Conservation (phyloP, 2,888 invertebrate genomes). For the Harpalus rufipes region DNA sequence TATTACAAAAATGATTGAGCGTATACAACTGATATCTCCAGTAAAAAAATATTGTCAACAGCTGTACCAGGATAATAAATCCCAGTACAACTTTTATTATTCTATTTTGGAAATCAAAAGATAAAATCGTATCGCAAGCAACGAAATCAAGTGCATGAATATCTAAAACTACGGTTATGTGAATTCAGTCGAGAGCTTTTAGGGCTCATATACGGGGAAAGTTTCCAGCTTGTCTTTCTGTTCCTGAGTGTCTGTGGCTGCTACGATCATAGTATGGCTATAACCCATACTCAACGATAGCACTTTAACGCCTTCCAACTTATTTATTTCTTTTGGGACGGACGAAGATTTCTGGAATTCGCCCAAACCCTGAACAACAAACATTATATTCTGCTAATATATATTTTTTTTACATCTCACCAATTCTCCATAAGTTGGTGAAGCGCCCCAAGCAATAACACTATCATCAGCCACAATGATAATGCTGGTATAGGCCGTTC, state of each 20-base stretch:
- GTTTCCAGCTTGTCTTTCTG: slow-evolving; percentile 82
- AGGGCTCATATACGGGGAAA: slow-evolving; percentile 78
- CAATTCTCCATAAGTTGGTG: slow-evolving; percentile 95
- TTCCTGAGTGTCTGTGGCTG: slow-evolving; percentile 82
- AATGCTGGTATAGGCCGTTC: slow-evolving; percentile 90
- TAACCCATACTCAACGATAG: slow-evolving; percentile 90
- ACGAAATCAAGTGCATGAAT: slow-evolving; percentile 56
- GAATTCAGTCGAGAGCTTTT: slow-evolving; percentile 65
- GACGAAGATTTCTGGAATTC: slow-evolving; percentile 93
- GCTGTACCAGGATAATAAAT: not conserved
- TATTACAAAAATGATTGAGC: slow-evolving; percentile 24
- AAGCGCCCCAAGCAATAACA: slow-evolving; percentile 95
- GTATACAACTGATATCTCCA: slow-evolving; percentile 19
- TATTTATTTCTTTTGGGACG: slow-evolving; percentile 89
- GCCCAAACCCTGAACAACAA: slow-evolving; percentile 85
- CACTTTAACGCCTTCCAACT: slow-evolving; percentile 87
- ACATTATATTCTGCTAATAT: not conserved
- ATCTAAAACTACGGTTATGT: slow-evolving; percentile 49
- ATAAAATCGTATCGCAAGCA: slow-evolving; percentile 22
- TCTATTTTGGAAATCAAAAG: slow-evolving; percentile 10
- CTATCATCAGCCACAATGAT: slow-evolving; percentile 94
- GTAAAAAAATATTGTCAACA: slow-evolving; percentile 40
- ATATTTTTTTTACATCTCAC: slow-evolving; percentile 76
- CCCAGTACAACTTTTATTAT: slow-evolving; percentile 8
- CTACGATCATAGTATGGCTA: slow-evolving; percentile 89